These are phyloP conservation scores for Nanorana parkeri DNA, from an alignment of 2,113 vertebrate genomes.

Conservation along the genomic window DNA sequence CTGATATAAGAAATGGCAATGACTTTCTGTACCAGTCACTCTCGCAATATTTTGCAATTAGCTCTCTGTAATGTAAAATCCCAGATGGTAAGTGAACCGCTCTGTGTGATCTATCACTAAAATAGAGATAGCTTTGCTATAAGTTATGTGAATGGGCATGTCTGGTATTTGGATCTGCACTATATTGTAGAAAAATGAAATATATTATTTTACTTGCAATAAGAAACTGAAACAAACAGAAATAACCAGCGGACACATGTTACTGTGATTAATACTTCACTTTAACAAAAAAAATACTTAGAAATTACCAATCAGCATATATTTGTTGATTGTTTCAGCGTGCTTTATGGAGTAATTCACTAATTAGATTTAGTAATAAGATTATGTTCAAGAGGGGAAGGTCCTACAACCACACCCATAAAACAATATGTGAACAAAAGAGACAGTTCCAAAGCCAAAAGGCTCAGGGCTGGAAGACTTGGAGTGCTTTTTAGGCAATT, in stretches of 20 bases:
- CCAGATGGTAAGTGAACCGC: slow-evolving; percentile 19
- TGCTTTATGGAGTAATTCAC: too few species aligned
- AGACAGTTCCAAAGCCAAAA: too few species aligned
- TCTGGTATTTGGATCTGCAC: slow-evolving; percentile 10
- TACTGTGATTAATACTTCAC: too few species aligned
- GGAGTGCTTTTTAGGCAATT: too few species aligned
- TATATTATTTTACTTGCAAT: background rate
- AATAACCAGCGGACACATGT: background rate
- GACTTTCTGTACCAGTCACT: slow-evolving; percentile 19
- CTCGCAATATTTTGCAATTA: slow-evolving; percentile 30
- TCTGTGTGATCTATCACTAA: slow-evolving; percentile 22
- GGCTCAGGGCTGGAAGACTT: too few species aligned
- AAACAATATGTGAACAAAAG: too few species aligned
- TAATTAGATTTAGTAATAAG: too few species aligned
- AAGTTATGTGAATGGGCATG: slow-evolving; percentile 18
- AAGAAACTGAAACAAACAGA: background rate
- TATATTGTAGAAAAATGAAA: background rate
- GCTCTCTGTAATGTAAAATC: background rate
- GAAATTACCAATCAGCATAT: too few species aligned
- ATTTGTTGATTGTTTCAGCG: too few species aligned
- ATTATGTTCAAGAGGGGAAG: too few species aligned
- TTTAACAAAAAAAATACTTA: too few species aligned
- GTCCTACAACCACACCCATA: too few species aligned
- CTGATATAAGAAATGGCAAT: slow-evolving; percentile 29
- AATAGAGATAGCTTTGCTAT: slow-evolving; percentile 14